Evolutionary conservation across 2,888 invertebrate genomes (phyloP), one percentile per base, ranked within the genome.

Genomic region (Graphium colonna): DNA sequence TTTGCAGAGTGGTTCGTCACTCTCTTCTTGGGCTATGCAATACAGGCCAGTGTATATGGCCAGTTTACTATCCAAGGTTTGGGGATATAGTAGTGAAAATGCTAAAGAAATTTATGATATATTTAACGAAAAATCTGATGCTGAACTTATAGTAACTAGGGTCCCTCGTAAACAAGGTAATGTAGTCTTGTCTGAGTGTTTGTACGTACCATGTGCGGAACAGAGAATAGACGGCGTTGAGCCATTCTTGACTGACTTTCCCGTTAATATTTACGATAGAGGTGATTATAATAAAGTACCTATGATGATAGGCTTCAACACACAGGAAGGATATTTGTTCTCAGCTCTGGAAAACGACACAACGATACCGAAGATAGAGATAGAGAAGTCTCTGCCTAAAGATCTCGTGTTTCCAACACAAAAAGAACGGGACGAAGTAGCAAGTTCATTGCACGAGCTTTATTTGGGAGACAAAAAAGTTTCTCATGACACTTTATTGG

Each of bases 221-320:
- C 59, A 67, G 8, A 31, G 51, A 5, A 68, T 85, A 48, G 75
- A 79, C n/a, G 83, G 79, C 0, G 76, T 73, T 1, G 85, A 84
- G 55, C 63, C 83, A 1, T 86, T 87, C 58, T 53, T 88, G 26
- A 79, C 74, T 1, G 75, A 82, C 36, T 53, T 63, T 12, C 83
- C 87, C 1, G 68, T 70, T 40, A 71, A 78, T 36, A 55, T 76
- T 2, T 57, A 85, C 0, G 55, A 58, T 1, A 71, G 63, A 58
- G 82, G 85, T 1, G 64, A 73, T 8, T 81, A 73, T 26, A 75
- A 77, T 36, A 82, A 80, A 66, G 77, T 87, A 1, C 88, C 88
- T 0, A 60, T 81, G 60, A 80, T 88, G 3, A 66, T 84, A 16
- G 87, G 87, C 0, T 52, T 61, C 4, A 82, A 75, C 39, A 67